Evolutionary conservation across 2,797 vertebrate species (phyloP), one percentile per base, ranked within the genome.

Genomic region (Enteromius paludinosus): DNA sequence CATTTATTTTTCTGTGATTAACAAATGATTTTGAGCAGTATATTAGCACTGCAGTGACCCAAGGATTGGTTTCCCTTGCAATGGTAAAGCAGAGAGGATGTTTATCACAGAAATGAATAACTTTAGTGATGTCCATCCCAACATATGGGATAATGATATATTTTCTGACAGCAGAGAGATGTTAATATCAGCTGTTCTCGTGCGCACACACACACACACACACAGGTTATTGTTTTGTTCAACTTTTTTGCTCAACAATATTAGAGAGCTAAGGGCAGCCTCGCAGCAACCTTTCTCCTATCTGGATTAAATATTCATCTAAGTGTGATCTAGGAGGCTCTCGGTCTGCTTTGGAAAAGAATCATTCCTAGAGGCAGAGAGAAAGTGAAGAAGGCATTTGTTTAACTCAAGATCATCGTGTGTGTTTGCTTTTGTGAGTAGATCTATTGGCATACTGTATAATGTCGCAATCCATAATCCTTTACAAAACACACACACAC

Each of bases 391-490:
- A 79, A 69, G 25, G 23, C 45, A 56, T 79, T 69, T 69, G 33
- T 33, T 52, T 8, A 52, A 18, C 4, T 38, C 25, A 61, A 71
- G 11, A 80, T 59, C 38, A 33, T 59, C 7, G 28, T 81, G 33
- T 70, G 35, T 61, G 41, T 78, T 23, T 47, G 61, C 33, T 62
- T 61, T 17, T 77, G 18, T 49, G 11, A 23, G 4, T 61, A 17
- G 9, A 62, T 47, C 3, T 38, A 38, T 28, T 81, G 68, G 25
- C 78, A 71, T 80, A 38, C 35, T 38, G 35, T 38, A 61, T 33
- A 71, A 71, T 71, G 79, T 64, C 35, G 43, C 20, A 33, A 81
- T 72, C 20, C 14, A 81, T 47, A 35, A 79, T 69, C 23, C 65
- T 69, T 9, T 20, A 69, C 10, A 74, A 7, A 59, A 10, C 59